Evolutionary conservation across 1,140 invertebrate species (phyloP).

Genomic region (Pogonomyrmex californicus): DNA sequence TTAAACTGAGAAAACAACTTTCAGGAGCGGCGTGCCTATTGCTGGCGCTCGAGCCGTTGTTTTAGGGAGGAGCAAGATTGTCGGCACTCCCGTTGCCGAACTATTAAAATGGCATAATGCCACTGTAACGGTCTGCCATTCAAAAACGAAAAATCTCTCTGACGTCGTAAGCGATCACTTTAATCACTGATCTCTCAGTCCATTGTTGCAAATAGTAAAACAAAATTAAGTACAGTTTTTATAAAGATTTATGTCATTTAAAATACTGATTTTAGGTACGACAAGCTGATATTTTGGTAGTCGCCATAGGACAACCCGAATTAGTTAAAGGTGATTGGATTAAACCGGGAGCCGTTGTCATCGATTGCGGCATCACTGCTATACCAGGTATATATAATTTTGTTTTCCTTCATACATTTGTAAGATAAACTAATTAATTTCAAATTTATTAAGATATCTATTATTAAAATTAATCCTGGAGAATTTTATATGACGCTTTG

Average conservation of each 20-base stretch:
- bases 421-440: neutral
- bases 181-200: neutral
- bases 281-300: conserved; percentile 97
- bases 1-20: conserved; percentile 22
- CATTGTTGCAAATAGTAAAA: neutral
- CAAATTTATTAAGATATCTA: conserved; percentile 6
- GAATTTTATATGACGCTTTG: neutral
- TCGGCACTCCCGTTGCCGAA: conserved; percentile 97
- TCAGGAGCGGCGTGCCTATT: conserved; percentile 92
- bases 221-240: neutral
- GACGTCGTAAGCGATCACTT: conserved; percentile 89
- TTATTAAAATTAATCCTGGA: conserved; percentile 8
- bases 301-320: conserved; percentile 96
- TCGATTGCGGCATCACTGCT: conserved; percentile 99
- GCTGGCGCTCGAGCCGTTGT: conserved; percentile 96
- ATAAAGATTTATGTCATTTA: neutral
- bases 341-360: conserved; percentile 99
- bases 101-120: conserved; percentile 98
- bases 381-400: conserved; percentile 91
- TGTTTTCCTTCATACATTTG: neutral
- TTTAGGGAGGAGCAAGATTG: conserved; percentile 98
- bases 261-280: conserved; percentile 76
- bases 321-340: conserved; percentile 98
- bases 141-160: conserved; percentile 95
- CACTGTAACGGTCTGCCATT: conserved; percentile 99